A percentile compares a stretch with the other conserved stretches of the same genome.
These are phyloP conservation scores for Temnothorax longispinosus DNA, from an alignment of 1,140 invertebrate species.

Conservation along the genomic window DNA sequence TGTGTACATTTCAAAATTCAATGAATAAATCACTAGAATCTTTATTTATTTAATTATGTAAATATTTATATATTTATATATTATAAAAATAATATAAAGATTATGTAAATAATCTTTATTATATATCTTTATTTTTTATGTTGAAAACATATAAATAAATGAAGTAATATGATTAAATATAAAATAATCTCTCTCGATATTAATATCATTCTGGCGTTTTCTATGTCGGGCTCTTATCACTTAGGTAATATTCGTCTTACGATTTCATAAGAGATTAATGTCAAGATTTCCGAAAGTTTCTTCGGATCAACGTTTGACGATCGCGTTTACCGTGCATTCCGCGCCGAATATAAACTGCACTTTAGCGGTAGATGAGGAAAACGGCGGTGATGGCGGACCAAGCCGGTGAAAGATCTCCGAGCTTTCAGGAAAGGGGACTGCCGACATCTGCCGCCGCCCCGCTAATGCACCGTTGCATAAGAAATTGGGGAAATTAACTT, in stretches of 20 bases:
- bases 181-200: neutral
- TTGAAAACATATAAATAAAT: neutral
- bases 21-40: neutral
- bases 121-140: neutral
- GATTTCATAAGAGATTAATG: constrained; percentile 5
- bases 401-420: neutral
- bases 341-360: constrained; percentile 54
- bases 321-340: constrained; percentile 36
- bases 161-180: constrained; percentile 1
- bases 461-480: constrained; percentile 74
- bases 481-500: constrained; percentile 76
- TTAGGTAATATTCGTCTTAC: neutral
- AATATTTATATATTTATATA: neutral
- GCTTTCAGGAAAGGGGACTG: neutral
- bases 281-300: constrained; percentile 9
- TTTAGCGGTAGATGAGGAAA: constrained; percentile 52
- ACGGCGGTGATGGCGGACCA: neutral
- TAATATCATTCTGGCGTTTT: neutral
- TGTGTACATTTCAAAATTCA: neutral
- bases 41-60: neutral
- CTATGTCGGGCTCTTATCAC: neutral
- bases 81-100: neutral
- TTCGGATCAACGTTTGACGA: constrained; percentile 28
- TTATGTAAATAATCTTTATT: neutral
- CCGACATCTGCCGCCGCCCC: constrained; percentile 68